Evolutionary conservation across 2,888 invertebrate genomes (phyloP), one percentile per base, ranked within the genome.

Genomic region (Amblyjoppa fuscipennis): DNA sequence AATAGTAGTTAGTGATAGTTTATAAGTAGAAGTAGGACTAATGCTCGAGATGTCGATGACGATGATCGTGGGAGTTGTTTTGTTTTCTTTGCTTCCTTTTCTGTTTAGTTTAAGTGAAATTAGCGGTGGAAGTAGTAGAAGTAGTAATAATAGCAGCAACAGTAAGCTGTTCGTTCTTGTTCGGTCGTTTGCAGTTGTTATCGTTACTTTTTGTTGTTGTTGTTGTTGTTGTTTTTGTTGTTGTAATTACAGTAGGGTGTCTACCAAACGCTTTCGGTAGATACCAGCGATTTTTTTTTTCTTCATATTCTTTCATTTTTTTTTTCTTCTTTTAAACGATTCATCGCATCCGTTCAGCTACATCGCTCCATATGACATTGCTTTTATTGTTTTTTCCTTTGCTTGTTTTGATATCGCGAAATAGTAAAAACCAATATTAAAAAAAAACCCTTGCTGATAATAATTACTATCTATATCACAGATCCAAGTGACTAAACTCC

Each of bases 381-480:
- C 91, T 91, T 78, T 86, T 86, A 25, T 45, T 77, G 78, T 84
- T 78, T 79, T 79, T 77, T 71, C 51, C 87, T 85, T 88, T 85
- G 59, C 87, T 87, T 88, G 87, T 75, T 74, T 74, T 89, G 88
- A 91, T 83, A 82, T 91, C 90, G 89, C 90, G 88, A 90, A 89
- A 87, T 92, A 90, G 90, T 92, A 93, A 94, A 93, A 94, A 93
- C 91, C 92, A 92, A 91, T 92, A 90, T 90, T 92, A 90, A 91
- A 93, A 92, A 77, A 82, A 59, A 41, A 25, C 66, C 88, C 89
- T 93, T 92, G 93, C 93, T 93, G 94, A 93, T 89, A 92, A 94
- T 94, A 94, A 94, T 94, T 94, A 94, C 94, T 94, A 94, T 93
- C 94, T 94, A 94, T 94, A 94, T 94, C 94, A 94, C 94, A 94